Evolutionary conservation across 1,140 invertebrate species (phyloP).

Genomic region (Neotoxoptera formosana): DNA sequence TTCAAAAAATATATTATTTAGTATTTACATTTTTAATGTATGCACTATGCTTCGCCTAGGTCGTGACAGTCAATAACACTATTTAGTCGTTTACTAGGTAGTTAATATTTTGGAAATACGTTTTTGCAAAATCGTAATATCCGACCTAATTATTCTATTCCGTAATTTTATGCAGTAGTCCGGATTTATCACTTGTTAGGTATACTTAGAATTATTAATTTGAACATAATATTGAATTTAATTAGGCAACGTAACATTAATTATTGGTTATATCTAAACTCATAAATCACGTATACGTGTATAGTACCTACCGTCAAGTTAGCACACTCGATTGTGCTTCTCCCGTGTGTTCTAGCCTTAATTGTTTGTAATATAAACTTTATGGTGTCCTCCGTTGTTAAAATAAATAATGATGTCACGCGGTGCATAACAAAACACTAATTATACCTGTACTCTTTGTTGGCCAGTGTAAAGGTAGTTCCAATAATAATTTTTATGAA

Average conservation of each 20-base stretch:
- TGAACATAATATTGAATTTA: slow-evolving; percentile 3
- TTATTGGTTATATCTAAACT: background rate
- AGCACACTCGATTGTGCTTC: too few species aligned
- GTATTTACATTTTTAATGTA: background rate
- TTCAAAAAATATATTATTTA: background rate
- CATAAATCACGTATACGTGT: background rate
- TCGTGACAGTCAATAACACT: background rate
- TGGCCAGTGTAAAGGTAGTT: background rate
- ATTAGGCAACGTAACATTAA: background rate
- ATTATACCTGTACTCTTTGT: background rate
- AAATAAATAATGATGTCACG: slow-evolving; percentile 1
- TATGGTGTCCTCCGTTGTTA: background rate
- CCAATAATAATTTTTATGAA: background rate
- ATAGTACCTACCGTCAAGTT: background rate
- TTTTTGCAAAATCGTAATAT: background rate
- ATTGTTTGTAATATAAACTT: slow-evolving; percentile 14
- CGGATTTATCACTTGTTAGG: background rate
- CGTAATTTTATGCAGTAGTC: background rate
- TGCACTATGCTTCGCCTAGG: accelerated
- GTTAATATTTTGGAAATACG: background rate
- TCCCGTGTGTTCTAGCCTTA: background rate
- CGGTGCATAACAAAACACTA: background rate
- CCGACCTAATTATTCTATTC: background rate
- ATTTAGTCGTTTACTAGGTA: background rate
- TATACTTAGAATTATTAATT: slow-evolving; percentile 14